phyloP scores from a whole-genome alignment of 2,888 invertebrate species.

The Cryptocheilus praepositus region DNA sequence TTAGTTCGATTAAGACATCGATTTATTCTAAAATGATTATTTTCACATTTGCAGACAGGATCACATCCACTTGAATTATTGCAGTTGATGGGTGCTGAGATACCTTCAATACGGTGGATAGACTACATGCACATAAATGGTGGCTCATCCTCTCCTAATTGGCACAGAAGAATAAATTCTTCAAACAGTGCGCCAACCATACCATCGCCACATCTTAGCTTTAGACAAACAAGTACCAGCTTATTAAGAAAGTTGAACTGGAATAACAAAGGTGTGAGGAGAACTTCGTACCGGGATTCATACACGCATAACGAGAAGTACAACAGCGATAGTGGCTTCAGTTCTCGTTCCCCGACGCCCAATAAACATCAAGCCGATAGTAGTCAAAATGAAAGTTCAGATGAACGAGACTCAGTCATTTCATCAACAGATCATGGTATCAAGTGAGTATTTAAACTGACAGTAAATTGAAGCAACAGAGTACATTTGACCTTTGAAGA shows the following conservation, averaged over 20 bases:
- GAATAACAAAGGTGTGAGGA: slow-evolving; percentile 59
- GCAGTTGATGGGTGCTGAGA: slow-evolving; percentile 65
- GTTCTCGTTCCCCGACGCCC: slow-evolving; percentile 71
- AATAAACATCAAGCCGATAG: slow-evolving; percentile 65
- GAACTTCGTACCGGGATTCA: slow-evolving; percentile 55
- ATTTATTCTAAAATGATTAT: neutral
- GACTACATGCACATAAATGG: slow-evolving; percentile 59
- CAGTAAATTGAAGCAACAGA: neutral
- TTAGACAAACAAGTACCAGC: slow-evolving; percentile 54
- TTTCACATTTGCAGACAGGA: slow-evolving; percentile 55
- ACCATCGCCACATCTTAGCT: slow-evolving; percentile 56
- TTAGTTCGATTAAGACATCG: neutral
- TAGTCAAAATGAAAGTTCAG: slow-evolving; percentile 69
- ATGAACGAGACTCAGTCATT: slow-evolving; percentile 68
- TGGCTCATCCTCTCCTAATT: slow-evolving; percentile 52
- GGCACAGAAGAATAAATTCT: slow-evolving; percentile 61
- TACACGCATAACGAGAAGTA: slow-evolving; percentile 58
- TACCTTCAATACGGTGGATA: slow-evolving; percentile 60
- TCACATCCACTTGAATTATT: slow-evolving; percentile 64
- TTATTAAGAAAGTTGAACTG: slow-evolving; percentile 62
- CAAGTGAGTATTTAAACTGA: slow-evolving; percentile 57
- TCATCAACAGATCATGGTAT: slow-evolving; percentile 63
- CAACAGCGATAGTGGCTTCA: slow-evolving; percentile 70
- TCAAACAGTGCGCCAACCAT: slow-evolving; percentile 50
- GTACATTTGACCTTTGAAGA: neutral